These are phyloP conservation scores for Tachypleus tridentatus DNA, from an alignment of 1,140 invertebrate genomes.

Conservation along the genomic window DNA sequence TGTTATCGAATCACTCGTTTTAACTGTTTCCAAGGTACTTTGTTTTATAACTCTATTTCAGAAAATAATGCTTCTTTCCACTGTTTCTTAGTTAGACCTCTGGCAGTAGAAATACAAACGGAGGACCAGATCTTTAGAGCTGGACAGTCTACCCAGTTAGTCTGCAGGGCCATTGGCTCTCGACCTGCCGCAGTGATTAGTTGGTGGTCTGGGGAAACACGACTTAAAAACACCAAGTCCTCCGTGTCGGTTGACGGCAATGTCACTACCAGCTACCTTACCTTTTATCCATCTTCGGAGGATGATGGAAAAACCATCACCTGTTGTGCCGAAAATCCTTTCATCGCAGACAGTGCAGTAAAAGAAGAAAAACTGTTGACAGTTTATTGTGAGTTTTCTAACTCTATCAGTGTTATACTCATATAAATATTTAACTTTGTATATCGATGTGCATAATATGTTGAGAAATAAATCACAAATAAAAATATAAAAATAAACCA, in stretches of 20 bases:
- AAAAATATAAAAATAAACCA: too few species aligned
- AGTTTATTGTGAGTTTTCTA: too few species aligned
- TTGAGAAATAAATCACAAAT: too few species aligned
- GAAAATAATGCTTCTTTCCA: too few species aligned
- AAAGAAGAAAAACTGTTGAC: constrained; percentile 42
- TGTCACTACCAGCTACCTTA: constrained; percentile 29
- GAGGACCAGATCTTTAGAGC: constrained; percentile 41
- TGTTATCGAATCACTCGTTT: too few species aligned
- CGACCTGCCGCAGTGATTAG: constrained; percentile 22
- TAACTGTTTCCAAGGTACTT: too few species aligned
- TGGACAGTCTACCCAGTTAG: constrained; percentile 15
- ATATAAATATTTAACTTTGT: too few species aligned
- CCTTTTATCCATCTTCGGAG: constrained; percentile 11
- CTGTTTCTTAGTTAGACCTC: constrained; percentile 51
- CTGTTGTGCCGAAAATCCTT: constrained; percentile 22
- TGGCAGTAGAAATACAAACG: constrained; percentile 63
- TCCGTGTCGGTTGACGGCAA: constrained; percentile 30
- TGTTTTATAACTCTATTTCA: too few species aligned
- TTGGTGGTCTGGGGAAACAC: constrained; percentile 22
- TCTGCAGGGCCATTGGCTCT: constrained; percentile 22
- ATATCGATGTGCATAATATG: too few species aligned
- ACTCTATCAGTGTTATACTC: too few species aligned
- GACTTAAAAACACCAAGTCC: not conserved
- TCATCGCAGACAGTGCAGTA: constrained; percentile 45
- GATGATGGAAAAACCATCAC: constrained; percentile 21